Conservation (phyloP, 2,113 vertebrate species). For the Acanthochromis polyacanthus region DNA sequence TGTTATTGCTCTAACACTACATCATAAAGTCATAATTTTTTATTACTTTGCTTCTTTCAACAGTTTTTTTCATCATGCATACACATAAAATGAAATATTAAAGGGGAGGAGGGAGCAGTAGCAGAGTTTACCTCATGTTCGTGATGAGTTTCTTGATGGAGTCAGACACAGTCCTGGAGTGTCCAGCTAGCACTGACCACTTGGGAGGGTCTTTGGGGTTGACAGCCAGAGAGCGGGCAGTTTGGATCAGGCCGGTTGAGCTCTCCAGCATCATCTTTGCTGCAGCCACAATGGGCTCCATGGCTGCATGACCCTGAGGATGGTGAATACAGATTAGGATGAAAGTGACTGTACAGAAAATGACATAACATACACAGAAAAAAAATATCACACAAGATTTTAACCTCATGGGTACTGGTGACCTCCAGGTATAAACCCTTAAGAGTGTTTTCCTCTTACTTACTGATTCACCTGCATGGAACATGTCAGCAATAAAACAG, state of each 20-base stretch:
- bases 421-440: too few species aligned
- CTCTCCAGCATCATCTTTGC: conserved; percentile 96
- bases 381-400: background rate
- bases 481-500: too few species aligned
- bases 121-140: conserved; percentile 91
- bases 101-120: background rate
- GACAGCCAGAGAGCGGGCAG: conserved; percentile 93
- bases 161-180: conserved; percentile 96
- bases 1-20: too few species aligned
- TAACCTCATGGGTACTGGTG: too few species aligned
- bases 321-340: background rate
- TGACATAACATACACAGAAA: background rate
- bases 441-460: background rate
- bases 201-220: conserved; percentile 96
- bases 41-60: too few species aligned
- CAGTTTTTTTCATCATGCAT: too few species aligned
- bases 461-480: background rate
- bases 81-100: too few species aligned
- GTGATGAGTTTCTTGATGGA: conserved; percentile 99
- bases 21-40: too few species aligned
- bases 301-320: conserved; percentile 91
- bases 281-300: conserved; percentile 94
- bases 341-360: background rate
- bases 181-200: conserved; percentile 95
- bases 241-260: conserved; percentile 95